Conservation (phyloP, 1,140 invertebrate genomes). For the Proales similis region DNA sequence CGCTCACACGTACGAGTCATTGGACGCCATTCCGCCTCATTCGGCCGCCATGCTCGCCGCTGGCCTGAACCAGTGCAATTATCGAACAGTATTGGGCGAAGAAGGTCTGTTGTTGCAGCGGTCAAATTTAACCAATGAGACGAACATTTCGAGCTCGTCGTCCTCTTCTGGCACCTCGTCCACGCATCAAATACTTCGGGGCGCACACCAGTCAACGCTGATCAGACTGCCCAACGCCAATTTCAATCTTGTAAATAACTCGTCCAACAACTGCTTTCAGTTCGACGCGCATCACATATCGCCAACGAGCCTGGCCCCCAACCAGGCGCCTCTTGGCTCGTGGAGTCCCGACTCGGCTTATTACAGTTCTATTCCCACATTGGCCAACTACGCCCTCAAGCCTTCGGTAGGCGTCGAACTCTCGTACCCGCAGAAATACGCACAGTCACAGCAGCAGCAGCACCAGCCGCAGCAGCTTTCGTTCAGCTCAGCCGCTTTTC, state of each 20-base stretch:
- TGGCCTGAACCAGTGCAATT: background rate
- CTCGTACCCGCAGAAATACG: too few relatives aligned
- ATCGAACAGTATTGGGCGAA: background rate
- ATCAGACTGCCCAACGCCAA: too few relatives aligned
- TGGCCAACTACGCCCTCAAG: too few relatives aligned
- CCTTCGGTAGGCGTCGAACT: too few relatives aligned
- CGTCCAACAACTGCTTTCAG: too few relatives aligned
- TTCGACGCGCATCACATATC: too few relatives aligned
- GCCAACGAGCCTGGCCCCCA: too few relatives aligned
- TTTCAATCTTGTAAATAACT: too few relatives aligned
- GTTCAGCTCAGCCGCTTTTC: too few relatives aligned
- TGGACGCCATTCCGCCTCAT: background rate
- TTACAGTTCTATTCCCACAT: slow-evolving; percentile 36
- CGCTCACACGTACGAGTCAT: slow-evolving; percentile 26
- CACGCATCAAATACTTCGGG: slow-evolving; percentile 1
- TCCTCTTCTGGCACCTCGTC: slow-evolving; percentile 4
- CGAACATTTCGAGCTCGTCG: slow-evolving; percentile 23
- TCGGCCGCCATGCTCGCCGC: background rate
- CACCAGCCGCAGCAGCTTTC: too few relatives aligned
- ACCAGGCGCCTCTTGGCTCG: slow-evolving; percentile 15
- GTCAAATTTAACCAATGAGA: slow-evolving; percentile 12
- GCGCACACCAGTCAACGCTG: too few relatives aligned
- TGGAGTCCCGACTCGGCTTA: slow-evolving; percentile 33
- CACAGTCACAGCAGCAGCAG: too few relatives aligned
- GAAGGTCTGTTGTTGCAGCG: slow-evolving; percentile 10